Percentiles rank a stretch among this genome's conserved stretches.
phyloP scores from a whole-genome alignment of 2,113 vertebrate genomes.

The Brachyhypopomus occidentalis region DNA sequence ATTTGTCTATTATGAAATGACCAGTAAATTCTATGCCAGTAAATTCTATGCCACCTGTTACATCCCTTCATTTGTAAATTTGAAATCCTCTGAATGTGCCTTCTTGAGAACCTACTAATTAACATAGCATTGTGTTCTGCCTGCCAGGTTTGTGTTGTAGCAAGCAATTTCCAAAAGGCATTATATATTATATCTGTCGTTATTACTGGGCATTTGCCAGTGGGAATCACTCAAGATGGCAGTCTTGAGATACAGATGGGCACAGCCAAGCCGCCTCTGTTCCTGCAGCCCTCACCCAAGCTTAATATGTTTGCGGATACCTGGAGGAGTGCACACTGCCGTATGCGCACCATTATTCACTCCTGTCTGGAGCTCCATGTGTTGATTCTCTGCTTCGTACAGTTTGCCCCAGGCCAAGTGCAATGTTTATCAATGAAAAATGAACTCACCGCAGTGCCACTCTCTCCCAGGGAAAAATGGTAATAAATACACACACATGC shows the following conservation, averaged over 20 bases:
- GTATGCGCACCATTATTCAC: slow-evolving; percentile 42
- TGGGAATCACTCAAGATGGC: slow-evolving; percentile 9
- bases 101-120: neutral
- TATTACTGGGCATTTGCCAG: neutral
- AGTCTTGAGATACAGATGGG: slow-evolving; percentile 20
- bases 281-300: slow-evolving; percentile 2
- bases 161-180: neutral
- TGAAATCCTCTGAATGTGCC: neutral
- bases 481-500: slow-evolving; percentile 61
- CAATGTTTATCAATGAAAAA: slow-evolving; percentile 64
- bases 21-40: neutral
- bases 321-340: slow-evolving; percentile 20
- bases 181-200: slow-evolving; percentile 1
- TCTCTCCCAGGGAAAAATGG: slow-evolving; percentile 56
- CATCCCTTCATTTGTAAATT: neutral
- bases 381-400: slow-evolving; percentile 54
- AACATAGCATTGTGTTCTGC: neutral
- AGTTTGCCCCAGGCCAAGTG: slow-evolving; percentile 57
- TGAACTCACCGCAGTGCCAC: slow-evolving; percentile 51
- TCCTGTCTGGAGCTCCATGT: slow-evolving; percentile 21
- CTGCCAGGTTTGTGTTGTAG: neutral
- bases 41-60: neutral
- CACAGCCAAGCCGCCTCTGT: slow-evolving; percentile 14
- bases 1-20: neutral
- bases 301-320: slow-evolving; percentile 40